phyloP scores from a whole-genome alignment of 2,113 vertebrate species.

The Pimephales promelas region DNA sequence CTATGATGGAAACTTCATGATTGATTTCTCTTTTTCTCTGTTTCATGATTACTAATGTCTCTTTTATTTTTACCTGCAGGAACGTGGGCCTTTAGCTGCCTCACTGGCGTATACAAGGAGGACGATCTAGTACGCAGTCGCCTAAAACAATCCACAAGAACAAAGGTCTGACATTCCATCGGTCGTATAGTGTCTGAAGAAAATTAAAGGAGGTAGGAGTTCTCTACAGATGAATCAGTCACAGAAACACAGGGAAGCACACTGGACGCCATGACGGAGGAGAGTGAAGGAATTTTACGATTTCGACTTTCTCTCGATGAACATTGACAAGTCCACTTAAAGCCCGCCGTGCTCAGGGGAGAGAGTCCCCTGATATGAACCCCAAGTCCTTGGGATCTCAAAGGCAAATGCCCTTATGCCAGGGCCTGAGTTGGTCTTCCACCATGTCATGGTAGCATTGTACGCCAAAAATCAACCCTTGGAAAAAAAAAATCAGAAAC shows the following conservation, averaged over 20 bases:
- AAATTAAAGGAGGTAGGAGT: slow-evolving; percentile 45
- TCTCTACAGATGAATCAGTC: slow-evolving; percentile 55
- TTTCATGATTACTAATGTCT: slow-evolving; percentile 41
- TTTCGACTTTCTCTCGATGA: slow-evolving; percentile 59
- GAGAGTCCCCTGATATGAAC: slow-evolving; percentile 69
- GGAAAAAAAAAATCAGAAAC: slow-evolving; percentile 63
- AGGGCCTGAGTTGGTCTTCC: slow-evolving; percentile 66
- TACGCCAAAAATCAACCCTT: slow-evolving; percentile 52
- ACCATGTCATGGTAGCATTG: slow-evolving; percentile 52
- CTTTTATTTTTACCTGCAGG: slow-evolving; percentile 64
- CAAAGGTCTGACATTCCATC: slow-evolving; percentile 44
- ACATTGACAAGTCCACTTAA: slow-evolving; percentile 61
- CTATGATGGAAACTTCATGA: neutral
- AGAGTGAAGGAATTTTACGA: slow-evolving; percentile 61
- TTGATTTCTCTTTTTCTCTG: slow-evolving; percentile 18
- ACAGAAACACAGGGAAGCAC: slow-evolving; percentile 53
- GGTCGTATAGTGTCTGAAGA: slow-evolving; percentile 35
- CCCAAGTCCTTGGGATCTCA: slow-evolving; percentile 58
- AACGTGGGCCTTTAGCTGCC: slow-evolving; percentile 54
- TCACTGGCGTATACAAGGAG: slow-evolving; percentile 46
- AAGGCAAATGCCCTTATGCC: slow-evolving; percentile 62
- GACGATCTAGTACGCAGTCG: slow-evolving; percentile 49
- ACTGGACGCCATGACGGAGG: slow-evolving; percentile 72
- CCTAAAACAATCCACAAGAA: slow-evolving; percentile 26
- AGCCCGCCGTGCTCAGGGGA: slow-evolving; percentile 52